phyloP scores from a whole-genome alignment of 1,140 invertebrate genomes.

The Apocrypta bakeri region DNA sequence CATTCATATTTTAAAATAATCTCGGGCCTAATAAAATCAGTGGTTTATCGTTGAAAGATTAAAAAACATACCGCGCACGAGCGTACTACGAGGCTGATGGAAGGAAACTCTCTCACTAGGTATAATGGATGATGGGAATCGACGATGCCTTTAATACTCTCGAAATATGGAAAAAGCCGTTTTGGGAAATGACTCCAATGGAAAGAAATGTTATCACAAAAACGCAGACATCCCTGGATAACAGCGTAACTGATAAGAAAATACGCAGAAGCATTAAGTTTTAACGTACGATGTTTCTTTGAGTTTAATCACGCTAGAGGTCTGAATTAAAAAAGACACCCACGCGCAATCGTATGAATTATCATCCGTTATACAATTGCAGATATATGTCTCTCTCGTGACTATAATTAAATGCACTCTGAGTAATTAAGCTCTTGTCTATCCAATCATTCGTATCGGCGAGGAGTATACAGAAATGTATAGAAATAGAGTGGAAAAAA shows the following conservation, averaged over 20 bases:
- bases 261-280: neutral
- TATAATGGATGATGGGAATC: no score
- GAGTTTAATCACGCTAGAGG: neutral
- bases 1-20: constrained; percentile 29
- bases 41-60: constrained; percentile 12
- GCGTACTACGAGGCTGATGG: no score
- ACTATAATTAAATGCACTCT: constrained; percentile 12
- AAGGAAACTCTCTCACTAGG: neutral
- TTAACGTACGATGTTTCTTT: constrained; percentile 5
- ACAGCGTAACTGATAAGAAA: neutral
- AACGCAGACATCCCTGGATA: neutral
- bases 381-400: neutral
- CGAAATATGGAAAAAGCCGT: neutral
- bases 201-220: neutral
- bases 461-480: neutral
- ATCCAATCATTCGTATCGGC: neutral
- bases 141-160: neutral
- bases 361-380: constrained; percentile 19
- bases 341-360: neutral
- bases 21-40: constrained; percentile 21
- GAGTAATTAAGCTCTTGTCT: constrained; percentile 19
- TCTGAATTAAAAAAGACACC: constrained; percentile 3
- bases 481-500: constrained; percentile 25
- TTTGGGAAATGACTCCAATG: neutral
- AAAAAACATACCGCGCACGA: neutral